Conservation (phyloP, 2,113 vertebrate genomes). For the Turnix velox region DNA sequence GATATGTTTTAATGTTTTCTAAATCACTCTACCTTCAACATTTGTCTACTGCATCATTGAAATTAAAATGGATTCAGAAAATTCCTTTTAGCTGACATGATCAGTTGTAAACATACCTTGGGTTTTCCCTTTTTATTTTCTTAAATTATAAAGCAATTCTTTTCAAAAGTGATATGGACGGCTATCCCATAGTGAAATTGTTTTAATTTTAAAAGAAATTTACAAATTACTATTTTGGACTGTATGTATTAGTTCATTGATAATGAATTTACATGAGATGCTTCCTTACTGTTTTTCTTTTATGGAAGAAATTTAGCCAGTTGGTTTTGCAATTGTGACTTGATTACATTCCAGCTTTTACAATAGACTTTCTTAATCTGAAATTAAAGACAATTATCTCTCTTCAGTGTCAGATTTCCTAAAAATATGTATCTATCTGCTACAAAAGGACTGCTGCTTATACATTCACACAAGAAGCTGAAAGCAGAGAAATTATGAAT, state of each 20-base stretch:
- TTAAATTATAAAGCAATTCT: background rate
- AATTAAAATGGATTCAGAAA: background rate
- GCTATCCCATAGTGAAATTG: background rate
- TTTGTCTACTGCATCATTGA: background rate
- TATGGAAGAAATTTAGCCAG: background rate
- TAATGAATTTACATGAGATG: background rate
- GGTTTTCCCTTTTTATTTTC: background rate
- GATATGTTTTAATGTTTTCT: background rate
- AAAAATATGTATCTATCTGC: background rate
- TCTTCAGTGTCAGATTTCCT: background rate
- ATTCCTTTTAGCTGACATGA: background rate
- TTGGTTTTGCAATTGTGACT: background rate
- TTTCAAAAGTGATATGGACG: background rate
- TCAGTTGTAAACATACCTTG: background rate
- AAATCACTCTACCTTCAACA: background rate
- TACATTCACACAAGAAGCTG: background rate
- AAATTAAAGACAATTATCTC: background rate
- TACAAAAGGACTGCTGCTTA: background rate
- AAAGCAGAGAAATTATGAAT: background rate
- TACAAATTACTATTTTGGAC: background rate
- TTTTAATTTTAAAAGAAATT: background rate
- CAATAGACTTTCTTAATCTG: background rate
- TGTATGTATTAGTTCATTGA: background rate
- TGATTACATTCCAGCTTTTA: constrained; percentile 1
- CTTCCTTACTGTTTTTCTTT: background rate